Base-by-base conservation (phyloP, 2,888 invertebrate genomes). In the Ichneumon xanthorius region DNA sequence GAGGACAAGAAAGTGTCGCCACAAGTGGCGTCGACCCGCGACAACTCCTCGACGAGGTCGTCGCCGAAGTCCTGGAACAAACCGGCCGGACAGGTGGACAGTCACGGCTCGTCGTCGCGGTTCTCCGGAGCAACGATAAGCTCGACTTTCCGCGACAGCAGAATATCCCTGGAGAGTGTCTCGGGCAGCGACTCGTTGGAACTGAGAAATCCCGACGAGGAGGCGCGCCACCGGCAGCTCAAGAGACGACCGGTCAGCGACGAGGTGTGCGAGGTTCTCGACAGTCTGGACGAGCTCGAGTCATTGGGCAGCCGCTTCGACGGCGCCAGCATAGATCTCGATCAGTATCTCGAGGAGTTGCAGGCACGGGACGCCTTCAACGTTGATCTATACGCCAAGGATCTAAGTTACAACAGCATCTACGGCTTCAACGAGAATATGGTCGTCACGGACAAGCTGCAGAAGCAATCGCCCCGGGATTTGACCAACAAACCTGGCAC, bases 211-310 rank as follows among this genome's bases (percentile, higher is more conserved):
- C 92, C 94, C 1, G 92, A 94, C 87, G 95, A 94, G 87, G 95
- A 95, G 85, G 95, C 95, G 1, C 88, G 96, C 58, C 96, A 96
- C 89, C 94, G 95, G 37, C 95, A 96, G 88, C 93, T 96, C 61
- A 97, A 97, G 90, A 95, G 97, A 72, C 94, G 97, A 87, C 97
- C 97, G 0, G 95, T 97, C 4, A 97, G 97, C 26, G 97, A 97
- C 91, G 96, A 97, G 89, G 92, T 93, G 19, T 93, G 93, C 79
- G 92, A 93, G 5, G 93, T 94, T 9, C 86, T 94, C 0, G 94
- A 94, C 79, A 97, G 96, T 70, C 94, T 96, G 61, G 96, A 96
- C 91, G 96, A 97, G 91, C 94, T 97, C 63, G 96, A 96, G 82
- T 95, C 96, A 14, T 93, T 96, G 26, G 94, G 95, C 88, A 95